Percentiles rank a stretch among this genome's conserved stretches.
These are phyloP conservation scores for Solea senegalensis DNA, from an alignment of 2,113 vertebrate species.

Conservation along the genomic window DNA sequence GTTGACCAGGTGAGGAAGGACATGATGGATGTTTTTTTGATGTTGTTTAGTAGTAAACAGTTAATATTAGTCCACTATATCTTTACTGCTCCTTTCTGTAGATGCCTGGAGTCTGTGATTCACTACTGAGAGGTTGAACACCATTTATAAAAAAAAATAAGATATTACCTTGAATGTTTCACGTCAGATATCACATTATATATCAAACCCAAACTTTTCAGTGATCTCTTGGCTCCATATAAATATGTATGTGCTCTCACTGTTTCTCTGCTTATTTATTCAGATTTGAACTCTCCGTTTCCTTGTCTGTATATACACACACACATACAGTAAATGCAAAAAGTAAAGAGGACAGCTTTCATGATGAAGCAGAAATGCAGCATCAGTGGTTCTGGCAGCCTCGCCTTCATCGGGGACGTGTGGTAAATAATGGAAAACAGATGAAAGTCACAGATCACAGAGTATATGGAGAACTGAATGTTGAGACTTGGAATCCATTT, in stretches of 20 bases:
- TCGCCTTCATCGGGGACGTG: constrained; percentile 25
- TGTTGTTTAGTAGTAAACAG: too few relatives aligned
- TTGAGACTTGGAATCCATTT: constrained; percentile 7
- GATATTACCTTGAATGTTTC: too few relatives aligned
- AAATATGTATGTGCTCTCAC: neutral
- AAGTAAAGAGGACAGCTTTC: constrained; percentile 5
- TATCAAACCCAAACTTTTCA: neutral
- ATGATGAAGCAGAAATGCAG: constrained; percentile 20
- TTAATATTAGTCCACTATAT: too few relatives aligned
- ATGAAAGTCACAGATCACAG: constrained; percentile 34
- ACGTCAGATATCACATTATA: neutral
- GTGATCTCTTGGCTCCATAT: too few relatives aligned
- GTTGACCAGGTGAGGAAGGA: constrained; percentile 89
- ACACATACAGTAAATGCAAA: neutral
- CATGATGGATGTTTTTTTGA: neutral
- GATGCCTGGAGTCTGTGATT: neutral
- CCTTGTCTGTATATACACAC: neutral
- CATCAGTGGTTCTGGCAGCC: constrained; percentile 6
- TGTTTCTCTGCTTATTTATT: neutral
- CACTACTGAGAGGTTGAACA: neutral
- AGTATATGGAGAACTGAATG: constrained; percentile 6
- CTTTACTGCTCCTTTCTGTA: neutral
- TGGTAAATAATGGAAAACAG: constrained; percentile 52
- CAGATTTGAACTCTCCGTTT: neutral
- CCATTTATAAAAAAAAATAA: too few relatives aligned